These are phyloP conservation scores for Xiphophorus maculatus DNA, from an alignment of 2,113 vertebrate species.

Conservation along the genomic window DNA sequence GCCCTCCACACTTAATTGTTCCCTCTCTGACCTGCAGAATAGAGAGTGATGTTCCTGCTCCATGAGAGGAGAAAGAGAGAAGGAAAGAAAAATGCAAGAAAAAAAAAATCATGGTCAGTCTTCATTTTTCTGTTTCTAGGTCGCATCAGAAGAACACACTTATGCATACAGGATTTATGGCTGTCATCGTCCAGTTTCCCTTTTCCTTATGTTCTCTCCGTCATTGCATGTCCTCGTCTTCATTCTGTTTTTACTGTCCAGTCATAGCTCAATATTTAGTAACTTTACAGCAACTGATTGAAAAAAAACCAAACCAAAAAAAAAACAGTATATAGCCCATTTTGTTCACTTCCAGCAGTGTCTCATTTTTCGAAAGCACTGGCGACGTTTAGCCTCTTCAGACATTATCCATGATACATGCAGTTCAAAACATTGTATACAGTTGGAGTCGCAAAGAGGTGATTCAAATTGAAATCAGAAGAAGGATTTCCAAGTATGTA, in stretches of 20 bases:
- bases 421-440: background rate
- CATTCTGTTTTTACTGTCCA: background rate
- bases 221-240: background rate
- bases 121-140: constrained; percentile 51
- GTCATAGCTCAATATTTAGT: background rate
- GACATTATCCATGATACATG: background rate
- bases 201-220: background rate
- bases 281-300: background rate
- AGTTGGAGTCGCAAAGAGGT: background rate
- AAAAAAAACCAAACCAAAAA: background rate
- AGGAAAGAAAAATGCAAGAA: constrained; percentile 7
- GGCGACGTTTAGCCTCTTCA: background rate
- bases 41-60: constrained; percentile 75
- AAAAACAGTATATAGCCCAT: background rate
- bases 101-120: constrained; percentile 9
- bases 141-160: constrained; percentile 15
- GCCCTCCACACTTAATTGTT: constrained; percentile 89
- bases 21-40: constrained; percentile 86
- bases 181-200: background rate
- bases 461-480: background rate
- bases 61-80: background rate
- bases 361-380: background rate
- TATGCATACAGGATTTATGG: background rate
- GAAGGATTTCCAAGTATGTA: background rate
- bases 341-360: background rate